These are phyloP conservation scores for Neodon shergylaensis DNA, from an alignment of 2,113 vertebrate species.

Conservation along the genomic window DNA sequence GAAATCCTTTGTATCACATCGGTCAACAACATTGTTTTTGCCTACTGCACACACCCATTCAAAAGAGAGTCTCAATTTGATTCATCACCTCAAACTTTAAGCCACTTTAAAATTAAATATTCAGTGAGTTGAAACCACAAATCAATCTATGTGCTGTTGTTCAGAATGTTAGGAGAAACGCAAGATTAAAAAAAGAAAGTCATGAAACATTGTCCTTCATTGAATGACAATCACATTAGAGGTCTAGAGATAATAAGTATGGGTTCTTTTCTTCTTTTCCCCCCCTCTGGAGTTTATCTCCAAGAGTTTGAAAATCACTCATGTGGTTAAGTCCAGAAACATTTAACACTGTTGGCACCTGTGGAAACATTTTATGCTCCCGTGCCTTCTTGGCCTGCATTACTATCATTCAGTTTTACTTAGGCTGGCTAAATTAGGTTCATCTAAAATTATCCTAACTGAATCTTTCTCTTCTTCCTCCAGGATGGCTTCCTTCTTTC, in stretches of 20 bases:
- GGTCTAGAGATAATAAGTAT: background rate
- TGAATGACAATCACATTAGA: background rate
- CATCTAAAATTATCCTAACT: background rate
- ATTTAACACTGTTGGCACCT: background rate
- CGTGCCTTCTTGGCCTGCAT: background rate
- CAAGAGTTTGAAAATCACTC: constrained; percentile 16
- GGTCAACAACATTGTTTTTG: constrained; percentile 57
- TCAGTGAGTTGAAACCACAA: constrained; percentile 6
- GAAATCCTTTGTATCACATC: background rate
- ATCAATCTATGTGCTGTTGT: background rate
- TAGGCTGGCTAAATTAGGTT: background rate
- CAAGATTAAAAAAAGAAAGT: background rate
- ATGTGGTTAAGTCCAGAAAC: background rate
- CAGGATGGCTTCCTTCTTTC: background rate
- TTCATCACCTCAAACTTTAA: constrained; percentile 52
- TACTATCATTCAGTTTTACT: background rate
- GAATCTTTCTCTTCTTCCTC: background rate
- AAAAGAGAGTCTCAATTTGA: constrained; percentile 2
- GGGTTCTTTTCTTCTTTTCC: constrained; percentile 1
- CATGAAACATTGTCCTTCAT: constrained; percentile 9
- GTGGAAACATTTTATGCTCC: background rate
- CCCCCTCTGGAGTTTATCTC: background rate
- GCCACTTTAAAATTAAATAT: constrained; percentile 5
- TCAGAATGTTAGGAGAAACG: background rate
- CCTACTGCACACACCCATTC: background rate